Evolutionary conservation across 2,797 vertebrate species (phyloP).

Genomic region (Petrocephalus schoutedeni): DNA sequence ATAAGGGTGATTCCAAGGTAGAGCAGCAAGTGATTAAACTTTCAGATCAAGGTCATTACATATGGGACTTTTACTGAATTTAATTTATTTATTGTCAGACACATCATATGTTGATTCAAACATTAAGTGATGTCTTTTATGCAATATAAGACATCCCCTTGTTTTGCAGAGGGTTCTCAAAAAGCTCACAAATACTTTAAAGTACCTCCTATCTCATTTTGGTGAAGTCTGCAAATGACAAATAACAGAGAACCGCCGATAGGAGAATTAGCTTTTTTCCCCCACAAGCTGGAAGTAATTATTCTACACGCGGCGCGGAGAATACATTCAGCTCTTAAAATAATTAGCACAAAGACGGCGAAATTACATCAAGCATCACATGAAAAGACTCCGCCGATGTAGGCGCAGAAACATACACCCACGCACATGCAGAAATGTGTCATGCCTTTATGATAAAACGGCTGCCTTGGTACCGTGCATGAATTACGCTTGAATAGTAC

Average conservation of each 20-base stretch:
- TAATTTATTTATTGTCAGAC: neutral
- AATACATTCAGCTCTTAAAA: neutral
- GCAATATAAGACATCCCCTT: neutral
- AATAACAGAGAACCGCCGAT: neutral
- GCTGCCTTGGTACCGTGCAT: neutral
- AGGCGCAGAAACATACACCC: constrained; percentile 6
- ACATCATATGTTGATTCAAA: neutral
- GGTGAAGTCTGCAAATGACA: neutral
- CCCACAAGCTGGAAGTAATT: constrained; percentile 7
- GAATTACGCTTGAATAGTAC: neutral
- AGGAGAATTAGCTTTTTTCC: neutral
- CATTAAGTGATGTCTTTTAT: neutral
- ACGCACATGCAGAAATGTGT: neutral
- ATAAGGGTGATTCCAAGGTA: neutral
- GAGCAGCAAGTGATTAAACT: neutral
- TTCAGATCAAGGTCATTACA: neutral
- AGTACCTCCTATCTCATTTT: constrained; percentile 2
- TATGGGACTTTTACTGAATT: neutral
- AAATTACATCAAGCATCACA: neutral
- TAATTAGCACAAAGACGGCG: constrained; percentile 22
- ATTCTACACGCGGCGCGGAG: neutral
- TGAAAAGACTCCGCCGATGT: neutral
- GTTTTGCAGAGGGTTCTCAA: neutral
- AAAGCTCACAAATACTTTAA: constrained; percentile 1
- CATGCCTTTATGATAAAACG: neutral